Evolutionary conservation across 2,888 invertebrate species (phyloP).

Genomic region (Scelioninae gen. 2): DNA sequence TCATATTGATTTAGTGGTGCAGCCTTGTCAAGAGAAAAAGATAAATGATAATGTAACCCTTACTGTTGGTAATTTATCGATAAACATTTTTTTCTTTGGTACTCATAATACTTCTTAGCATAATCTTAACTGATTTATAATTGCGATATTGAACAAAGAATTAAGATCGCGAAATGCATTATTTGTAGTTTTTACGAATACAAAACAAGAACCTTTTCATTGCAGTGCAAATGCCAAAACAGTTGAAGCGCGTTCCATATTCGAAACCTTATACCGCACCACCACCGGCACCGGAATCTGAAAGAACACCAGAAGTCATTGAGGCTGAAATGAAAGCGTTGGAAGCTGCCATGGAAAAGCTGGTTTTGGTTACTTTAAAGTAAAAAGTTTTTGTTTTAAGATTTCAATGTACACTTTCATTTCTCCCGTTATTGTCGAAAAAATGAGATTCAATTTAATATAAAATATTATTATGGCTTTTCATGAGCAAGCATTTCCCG

Average conservation of each 20-base stretch:
- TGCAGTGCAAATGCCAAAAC: conserved; percentile 79
- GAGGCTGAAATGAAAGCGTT: conserved; percentile 86
- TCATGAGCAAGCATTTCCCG: no score
- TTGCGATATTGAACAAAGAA: neutral
- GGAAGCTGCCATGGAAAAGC: conserved; percentile 84
- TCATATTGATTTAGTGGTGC: conserved; percentile 83
- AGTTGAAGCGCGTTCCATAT: conserved; percentile 79
- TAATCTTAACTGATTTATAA: no score
- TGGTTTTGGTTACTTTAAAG: conserved; percentile 84
- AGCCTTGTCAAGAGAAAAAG: conserved; percentile 86
- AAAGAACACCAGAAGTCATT: conserved; percentile 86
- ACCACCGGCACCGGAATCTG: conserved; percentile 80
- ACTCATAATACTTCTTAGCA: no score
- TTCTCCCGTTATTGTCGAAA: conserved; percentile 8
- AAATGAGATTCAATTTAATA: conserved; percentile 28
- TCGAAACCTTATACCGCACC: conserved; percentile 83
- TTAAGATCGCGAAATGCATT: conserved; percentile 8
- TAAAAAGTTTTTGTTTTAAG: conserved; percentile 72
- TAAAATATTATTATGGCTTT: conserved; percentile 6
- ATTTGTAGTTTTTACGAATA: conserved; percentile 11
- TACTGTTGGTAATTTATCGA: conserved; percentile 77
- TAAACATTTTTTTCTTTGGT: no score
- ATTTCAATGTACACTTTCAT: conserved; percentile 21
- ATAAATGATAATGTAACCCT: conserved; percentile 76
- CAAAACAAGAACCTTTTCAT: conserved; percentile 24